Conservation (phyloP, 2,888 invertebrate species). For the Heliconius ismenius region DNA sequence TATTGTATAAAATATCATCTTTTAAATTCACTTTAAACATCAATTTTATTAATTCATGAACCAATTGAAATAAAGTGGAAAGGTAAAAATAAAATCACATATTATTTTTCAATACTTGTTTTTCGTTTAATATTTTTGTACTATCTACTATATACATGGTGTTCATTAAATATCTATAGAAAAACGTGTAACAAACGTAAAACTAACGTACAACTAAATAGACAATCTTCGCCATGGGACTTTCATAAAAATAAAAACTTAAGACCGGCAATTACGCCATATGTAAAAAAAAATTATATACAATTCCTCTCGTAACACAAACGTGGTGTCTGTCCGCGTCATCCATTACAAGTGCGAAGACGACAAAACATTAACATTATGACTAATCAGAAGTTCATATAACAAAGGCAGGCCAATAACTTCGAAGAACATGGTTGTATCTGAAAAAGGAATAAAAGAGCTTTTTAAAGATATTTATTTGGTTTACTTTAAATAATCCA, state of each 20-base stretch:
- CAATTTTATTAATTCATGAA: not conserved
- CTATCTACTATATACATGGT: constrained; percentile 80
- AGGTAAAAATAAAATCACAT: constrained; percentile 24
- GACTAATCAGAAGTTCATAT: constrained; percentile 30
- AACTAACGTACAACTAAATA: constrained; percentile 62
- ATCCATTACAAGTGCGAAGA: constrained; percentile 2
- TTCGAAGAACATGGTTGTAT: constrained; percentile 20
- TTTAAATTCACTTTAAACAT: not conserved
- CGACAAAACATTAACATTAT: constrained; percentile 24
- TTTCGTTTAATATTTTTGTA: constrained; percentile 80
- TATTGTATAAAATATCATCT: not conserved
- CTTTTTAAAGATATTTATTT: constrained; percentile 2
- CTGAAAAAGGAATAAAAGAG: constrained; percentile 13
- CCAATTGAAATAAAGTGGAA: not conserved
- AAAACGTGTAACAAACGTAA: constrained; percentile 73
- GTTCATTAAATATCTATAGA: constrained; percentile 76
- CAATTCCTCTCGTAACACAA: constrained; percentile 17
- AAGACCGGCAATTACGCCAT: constrained; percentile 24
- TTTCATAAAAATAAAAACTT: constrained; percentile 28
- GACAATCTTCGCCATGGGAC: constrained; percentile 39
- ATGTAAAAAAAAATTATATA: constrained; percentile 28
- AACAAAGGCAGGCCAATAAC: constrained; percentile 27
- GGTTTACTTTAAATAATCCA: not conserved
- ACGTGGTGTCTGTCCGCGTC: constrained; percentile 20
- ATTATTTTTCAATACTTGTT: constrained; percentile 50